phyloP scores from a whole-genome alignment of 2,113 vertebrate species.

The Pseudorasbora parva region DNA sequence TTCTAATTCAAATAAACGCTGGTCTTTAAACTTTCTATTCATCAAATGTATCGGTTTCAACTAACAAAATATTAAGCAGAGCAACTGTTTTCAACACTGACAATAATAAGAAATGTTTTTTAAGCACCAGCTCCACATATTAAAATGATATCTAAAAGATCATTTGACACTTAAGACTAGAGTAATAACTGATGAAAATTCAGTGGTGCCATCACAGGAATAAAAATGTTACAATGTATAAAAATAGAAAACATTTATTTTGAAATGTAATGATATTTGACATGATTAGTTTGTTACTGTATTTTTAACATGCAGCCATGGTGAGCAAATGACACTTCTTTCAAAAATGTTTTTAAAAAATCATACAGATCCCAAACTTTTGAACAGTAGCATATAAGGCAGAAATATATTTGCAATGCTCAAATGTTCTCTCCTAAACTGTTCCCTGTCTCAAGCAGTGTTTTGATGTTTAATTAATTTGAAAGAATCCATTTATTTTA shows the following conservation, averaged over 20 bases:
- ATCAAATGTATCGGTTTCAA: background rate
- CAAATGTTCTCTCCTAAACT: background rate
- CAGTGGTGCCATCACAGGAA: background rate
- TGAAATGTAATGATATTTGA: background rate
- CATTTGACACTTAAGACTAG: background rate
- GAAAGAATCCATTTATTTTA: background rate
- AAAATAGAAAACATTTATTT: background rate
- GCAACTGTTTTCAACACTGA: too few relatives aligned
- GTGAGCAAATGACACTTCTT: background rate
- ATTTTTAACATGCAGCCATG: background rate
- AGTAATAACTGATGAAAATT: background rate
- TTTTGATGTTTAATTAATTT: background rate
- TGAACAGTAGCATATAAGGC: background rate
- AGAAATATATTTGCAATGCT: background rate
- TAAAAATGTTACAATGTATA: background rate
- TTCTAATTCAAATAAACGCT: background rate
- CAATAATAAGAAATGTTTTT: background rate
- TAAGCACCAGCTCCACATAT: background rate
- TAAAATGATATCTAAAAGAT: background rate
- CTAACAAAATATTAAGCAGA: too few relatives aligned
- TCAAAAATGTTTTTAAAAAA: too few relatives aligned
- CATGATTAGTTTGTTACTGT: background rate
- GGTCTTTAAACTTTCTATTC: background rate
- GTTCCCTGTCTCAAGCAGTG: background rate
- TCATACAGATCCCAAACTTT: too few relatives aligned